phyloP scores from a whole-genome alignment of 1,140 invertebrate genomes.

The Lerema accius region DNA sequence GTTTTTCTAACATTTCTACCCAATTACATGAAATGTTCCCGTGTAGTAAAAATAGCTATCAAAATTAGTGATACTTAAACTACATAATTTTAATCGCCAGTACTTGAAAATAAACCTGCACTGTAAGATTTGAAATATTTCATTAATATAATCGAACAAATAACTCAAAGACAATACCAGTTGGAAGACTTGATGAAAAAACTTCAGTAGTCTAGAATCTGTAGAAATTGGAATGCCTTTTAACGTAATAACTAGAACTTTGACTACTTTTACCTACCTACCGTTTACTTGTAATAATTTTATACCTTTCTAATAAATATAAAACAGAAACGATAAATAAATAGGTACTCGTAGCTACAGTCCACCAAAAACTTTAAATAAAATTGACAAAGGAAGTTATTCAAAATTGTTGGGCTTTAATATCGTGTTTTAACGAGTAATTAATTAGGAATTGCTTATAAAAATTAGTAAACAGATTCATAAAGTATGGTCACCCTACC shows the following conservation, averaged over 20 bases:
- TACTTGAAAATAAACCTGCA: too few relatives aligned
- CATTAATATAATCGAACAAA: background rate
- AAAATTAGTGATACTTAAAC: too few relatives aligned
- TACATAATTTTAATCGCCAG: too few relatives aligned
- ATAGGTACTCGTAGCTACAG: background rate
- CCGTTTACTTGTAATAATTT: background rate
- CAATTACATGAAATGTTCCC: too few relatives aligned
- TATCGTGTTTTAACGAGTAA: background rate
- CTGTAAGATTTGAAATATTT: too few relatives aligned
- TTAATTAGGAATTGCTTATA: background rate
- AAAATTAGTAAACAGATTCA: background rate
- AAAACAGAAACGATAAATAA: background rate
- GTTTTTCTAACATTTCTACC: too few relatives aligned
- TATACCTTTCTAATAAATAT: background rate
- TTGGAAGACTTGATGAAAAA: slow-evolving; percentile 35
- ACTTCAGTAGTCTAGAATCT: slow-evolving; percentile 9
- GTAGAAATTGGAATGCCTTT: background rate
- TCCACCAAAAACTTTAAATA: too few relatives aligned
- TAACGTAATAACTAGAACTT: background rate
- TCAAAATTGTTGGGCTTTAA: background rate
- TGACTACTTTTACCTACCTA: background rate
- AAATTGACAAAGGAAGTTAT: too few relatives aligned
- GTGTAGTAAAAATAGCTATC: too few relatives aligned
- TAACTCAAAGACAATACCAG: slow-evolving; percentile 35
- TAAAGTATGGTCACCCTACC: background rate